A percentile compares a stretch with the other conserved stretches of the same genome.
Evolutionary conservation across 2,888 invertebrate species (phyloP).

Genomic region (Eupithecia tripunctaria): DNA sequence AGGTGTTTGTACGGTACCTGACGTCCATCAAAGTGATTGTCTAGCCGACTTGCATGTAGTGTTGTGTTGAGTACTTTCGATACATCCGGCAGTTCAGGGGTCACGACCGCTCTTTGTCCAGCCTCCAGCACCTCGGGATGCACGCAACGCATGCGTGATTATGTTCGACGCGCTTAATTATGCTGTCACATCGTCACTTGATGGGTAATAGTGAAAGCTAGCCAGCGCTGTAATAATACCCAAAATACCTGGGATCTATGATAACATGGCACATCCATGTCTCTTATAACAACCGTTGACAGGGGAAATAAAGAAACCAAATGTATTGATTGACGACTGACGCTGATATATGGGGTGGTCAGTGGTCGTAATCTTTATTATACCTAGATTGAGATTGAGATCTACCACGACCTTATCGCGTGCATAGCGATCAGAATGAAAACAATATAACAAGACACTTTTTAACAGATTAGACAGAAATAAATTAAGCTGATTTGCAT

Average conservation of each 20-base stretch:
- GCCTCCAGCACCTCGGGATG: slow-evolving; percentile 52
- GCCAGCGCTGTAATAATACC: slow-evolving; percentile 68
- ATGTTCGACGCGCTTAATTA: slow-evolving; percentile 81
- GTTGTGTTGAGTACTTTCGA: slow-evolving; percentile 78
- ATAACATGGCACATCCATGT: background rate
- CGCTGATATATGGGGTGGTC: background rate
- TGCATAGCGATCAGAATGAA: background rate
- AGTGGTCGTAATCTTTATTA: background rate
- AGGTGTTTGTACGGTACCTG: slow-evolving; percentile 32
- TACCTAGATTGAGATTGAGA: background rate
- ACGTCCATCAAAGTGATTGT: slow-evolving; percentile 28
- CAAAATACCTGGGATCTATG: slow-evolving; percentile 44
- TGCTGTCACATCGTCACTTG: slow-evolving; percentile 81
- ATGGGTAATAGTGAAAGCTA: slow-evolving; percentile 80
- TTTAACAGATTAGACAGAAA: slow-evolving; percentile 45
- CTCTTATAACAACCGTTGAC: slow-evolving; percentile 2
- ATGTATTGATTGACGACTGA: background rate
- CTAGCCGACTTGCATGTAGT: slow-evolving; percentile 54
- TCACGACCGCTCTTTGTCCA: slow-evolving; percentile 79
- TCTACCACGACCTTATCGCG: background rate
- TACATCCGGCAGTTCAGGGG: slow-evolving; percentile 80
- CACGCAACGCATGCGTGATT: slow-evolving; percentile 77
- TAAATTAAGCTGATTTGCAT: slow-evolving; percentile 54
- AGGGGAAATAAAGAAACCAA: slow-evolving; percentile 5
- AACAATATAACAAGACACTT: slow-evolving; percentile 3